Evolutionary conservation across 2,797 vertebrate species (phyloP), one percentile per base, ranked within the genome.

Genomic region (Harpagifer antarcticus): DNA sequence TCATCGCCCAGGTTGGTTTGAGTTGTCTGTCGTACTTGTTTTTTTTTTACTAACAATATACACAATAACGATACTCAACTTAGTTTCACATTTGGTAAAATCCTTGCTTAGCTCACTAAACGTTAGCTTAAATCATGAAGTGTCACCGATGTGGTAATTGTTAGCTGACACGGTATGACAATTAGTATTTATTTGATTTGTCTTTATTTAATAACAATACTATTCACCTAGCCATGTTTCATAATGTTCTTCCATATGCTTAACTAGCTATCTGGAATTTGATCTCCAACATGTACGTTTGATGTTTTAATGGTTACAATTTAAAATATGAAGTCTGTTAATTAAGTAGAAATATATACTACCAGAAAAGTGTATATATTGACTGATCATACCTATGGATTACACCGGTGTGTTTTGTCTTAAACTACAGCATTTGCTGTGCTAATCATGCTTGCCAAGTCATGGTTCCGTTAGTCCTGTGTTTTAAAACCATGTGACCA

Each of bases 401-500:
- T 62, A 27, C 11, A 33, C 5, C 17, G 13, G 43, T 52, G 14
- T n/a, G 23, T 74, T 27, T 52, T 55, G 64, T 79, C 50, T 72
- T 27, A 5, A 71, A 33, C 23, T 27, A 15, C 37, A 62, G 58
- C 68, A 23, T 74, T 83, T 52, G 60, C 59, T 60, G 78, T 69
- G 90, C 82, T 84, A 82, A 85, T 85, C 77, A 67, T 68, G 87
- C 87, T 48, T 92, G 92, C 90, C 84, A 88, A 93, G 91, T 94
- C 92, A 94, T 89, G 90, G 89, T 90, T 90, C 88, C 83, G 75
- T 89, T 83, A 81, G 91, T 88, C 86, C 76, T 93, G 88, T 92
- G 91, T 92, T 87, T 80, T 86, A 78, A 79, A 74, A 87, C 86
- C 94, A 94, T 94, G 95, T 95, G 95, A 96, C 91, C 92, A 72